A percentile compares a stretch with the other conserved stretches of the same genome.
phyloP scores from a whole-genome alignment of 2,797 vertebrate genomes.

The Halcyon leucocephala region DNA sequence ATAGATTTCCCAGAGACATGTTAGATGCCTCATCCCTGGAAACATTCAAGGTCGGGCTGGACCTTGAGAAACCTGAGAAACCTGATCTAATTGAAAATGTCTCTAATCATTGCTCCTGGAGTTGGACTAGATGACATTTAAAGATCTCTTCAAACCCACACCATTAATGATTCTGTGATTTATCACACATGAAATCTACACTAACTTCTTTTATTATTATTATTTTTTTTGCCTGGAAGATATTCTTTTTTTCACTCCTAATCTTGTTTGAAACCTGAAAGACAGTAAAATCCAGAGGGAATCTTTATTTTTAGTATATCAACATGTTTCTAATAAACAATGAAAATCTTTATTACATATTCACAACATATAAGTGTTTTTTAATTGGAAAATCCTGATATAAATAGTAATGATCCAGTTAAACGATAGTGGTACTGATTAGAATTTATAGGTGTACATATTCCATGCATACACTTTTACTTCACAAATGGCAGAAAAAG shows the following conservation, averaged over 20 bases:
- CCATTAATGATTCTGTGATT: background rate
- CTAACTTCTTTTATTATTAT: background rate
- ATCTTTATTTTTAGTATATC: background rate
- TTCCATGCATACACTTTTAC: background rate
- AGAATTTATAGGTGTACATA: background rate
- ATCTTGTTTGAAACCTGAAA: background rate
- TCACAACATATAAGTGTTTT: background rate
- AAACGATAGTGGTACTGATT: background rate
- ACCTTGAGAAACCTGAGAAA: background rate
- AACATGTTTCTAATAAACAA: background rate
- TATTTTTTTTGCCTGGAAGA: background rate
- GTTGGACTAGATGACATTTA: background rate
- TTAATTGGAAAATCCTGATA: background rate
- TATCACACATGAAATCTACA: background rate
- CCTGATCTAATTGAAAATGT: background rate
- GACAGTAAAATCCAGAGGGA: background rate
- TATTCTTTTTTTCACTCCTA: background rate
- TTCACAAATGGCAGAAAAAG: background rate
- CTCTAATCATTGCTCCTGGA: background rate
- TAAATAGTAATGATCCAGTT: background rate
- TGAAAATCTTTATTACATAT: background rate
- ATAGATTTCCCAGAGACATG: background rate
- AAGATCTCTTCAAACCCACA: background rate
- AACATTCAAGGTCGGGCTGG: background rate
- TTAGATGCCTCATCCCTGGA: background rate